Percentiles rank a stretch among this genome's conserved stretches.
Evolutionary conservation across 2,113 vertebrate species (phyloP).

Genomic region (Fulmarus glacialis): DNA sequence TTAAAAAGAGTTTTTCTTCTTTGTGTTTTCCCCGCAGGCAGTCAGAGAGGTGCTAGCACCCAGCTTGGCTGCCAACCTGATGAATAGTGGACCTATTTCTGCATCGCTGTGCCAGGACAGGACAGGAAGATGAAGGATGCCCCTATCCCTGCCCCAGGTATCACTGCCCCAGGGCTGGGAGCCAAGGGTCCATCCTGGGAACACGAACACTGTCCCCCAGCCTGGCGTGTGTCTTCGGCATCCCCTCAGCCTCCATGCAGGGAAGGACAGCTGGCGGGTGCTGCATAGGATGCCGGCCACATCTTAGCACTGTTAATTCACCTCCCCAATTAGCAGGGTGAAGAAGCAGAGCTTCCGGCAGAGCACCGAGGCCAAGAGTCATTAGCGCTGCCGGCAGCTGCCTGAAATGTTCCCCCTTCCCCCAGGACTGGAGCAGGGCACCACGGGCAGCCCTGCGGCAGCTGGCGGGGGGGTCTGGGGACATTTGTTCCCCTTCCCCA

Average conservation of each 20-base stretch:
- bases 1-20: not conserved
- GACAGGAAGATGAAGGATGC: not conserved
- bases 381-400: not conserved
- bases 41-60: not conserved
- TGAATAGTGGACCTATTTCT: not conserved
- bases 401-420: not conserved
- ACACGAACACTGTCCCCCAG: not conserved
- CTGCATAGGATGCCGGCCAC: accelerated
- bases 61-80: not conserved
- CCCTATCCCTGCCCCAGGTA: not conserved
- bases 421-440: not conserved
- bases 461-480: accelerated
- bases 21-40: not conserved
- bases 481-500: not conserved
- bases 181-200: not conserved
- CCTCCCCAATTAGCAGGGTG: not conserved
- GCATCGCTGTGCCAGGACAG: not conserved
- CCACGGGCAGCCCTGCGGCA: not conserved
- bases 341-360: not conserved
- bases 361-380: not conserved
- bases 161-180: not conserved
- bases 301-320: not conserved
- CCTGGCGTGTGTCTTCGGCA: accelerated
- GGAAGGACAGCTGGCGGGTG: accelerated
- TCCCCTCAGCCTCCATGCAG: not conserved